Evolutionary conservation across 2,113 vertebrate species (phyloP), one percentile per base, ranked within the genome.

Genomic region (Microcebus griseorufus): DNA sequence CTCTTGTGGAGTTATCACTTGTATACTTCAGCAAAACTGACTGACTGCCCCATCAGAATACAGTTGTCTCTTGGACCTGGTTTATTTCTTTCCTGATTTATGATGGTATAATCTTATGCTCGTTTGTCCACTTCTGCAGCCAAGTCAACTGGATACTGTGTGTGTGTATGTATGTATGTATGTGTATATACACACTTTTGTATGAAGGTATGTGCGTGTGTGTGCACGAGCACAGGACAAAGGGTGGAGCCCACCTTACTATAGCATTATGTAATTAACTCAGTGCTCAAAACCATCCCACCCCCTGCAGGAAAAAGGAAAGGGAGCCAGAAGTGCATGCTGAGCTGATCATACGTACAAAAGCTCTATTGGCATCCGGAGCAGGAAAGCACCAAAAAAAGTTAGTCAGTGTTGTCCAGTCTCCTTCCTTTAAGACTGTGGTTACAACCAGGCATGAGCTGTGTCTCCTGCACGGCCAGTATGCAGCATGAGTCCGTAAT

Each of bases 11-110:
- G n/a, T 42, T 17, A 6, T 23, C 16, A 1, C 37, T 27, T 34
- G 39, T 20, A 32, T 80, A 32, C 78, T 82, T 90, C 34, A 53
- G 62, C 34, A 53, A 70, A 72, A 32, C 23, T 42, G 29, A n/a
- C n/a, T n/a, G n/a, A 37, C 17, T 37, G 2, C 20, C 9, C 3
- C 37, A 13, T 32, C 0, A 2, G 70, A 70, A 48, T 18, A 18
- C 0, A 3, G 55, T 1, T 62, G 3, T 85, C 42, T 96, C 70
- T 85, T 55, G 29, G 58, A 55, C 42, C 58, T 88, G 39, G 34
- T 39, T 85, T 78, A 1, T 51, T 48, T 69, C 34, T 87, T 80
- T 88, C 48, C 25, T 81, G 25, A 55, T 23, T 22, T 16, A 60
- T 6, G 32, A 83, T 2, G 45, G 11, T 14, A 48, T 62, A 12